Evolutionary conservation across 1,140 invertebrate genomes (phyloP).

Genomic region (Zaprionus gabonicus): DNA sequence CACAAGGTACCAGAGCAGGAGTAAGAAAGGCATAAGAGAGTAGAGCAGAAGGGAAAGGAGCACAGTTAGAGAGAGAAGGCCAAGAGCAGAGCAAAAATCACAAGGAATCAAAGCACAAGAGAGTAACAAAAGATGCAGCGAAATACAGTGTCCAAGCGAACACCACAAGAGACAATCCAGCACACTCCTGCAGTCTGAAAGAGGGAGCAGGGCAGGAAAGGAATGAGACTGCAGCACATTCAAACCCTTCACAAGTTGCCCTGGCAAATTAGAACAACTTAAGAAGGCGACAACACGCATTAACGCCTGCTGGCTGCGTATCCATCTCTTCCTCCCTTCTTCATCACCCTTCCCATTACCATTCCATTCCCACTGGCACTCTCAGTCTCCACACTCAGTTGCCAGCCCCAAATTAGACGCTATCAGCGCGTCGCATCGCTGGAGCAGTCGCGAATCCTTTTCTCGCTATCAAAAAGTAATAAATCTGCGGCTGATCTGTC

Average conservation of each 20-base stretch:
- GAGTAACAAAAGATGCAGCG: not conserved
- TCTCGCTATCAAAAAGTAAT: slow-evolving; percentile 83
- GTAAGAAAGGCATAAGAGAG: not conserved
- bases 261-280: slow-evolving; percentile 80
- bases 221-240: too few relatives aligned
- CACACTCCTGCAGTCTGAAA: too few relatives aligned
- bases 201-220: not conserved
- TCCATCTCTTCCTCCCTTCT: slow-evolving; percentile 9
- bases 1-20: not conserved
- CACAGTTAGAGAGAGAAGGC: not conserved
- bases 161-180: too few relatives aligned
- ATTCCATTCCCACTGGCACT: not conserved
- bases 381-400: not conserved
- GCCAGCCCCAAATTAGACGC: slow-evolving; percentile 1
- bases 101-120: not conserved
- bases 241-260: slow-evolving; percentile 6
- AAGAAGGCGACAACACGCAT: slow-evolving; percentile 77
- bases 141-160: too few relatives aligned
- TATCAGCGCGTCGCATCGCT: not conserved
- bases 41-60: not conserved
- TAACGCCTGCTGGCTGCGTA: slow-evolving; percentile 43
- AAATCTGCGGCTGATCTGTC: slow-evolving; percentile 84
- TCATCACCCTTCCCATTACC: not conserved
- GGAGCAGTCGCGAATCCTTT: slow-evolving; percentile 50
- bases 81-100: not conserved